Conservation (phyloP, 1,140 invertebrate genomes). For the Temnothorax longispinosus region DNA sequence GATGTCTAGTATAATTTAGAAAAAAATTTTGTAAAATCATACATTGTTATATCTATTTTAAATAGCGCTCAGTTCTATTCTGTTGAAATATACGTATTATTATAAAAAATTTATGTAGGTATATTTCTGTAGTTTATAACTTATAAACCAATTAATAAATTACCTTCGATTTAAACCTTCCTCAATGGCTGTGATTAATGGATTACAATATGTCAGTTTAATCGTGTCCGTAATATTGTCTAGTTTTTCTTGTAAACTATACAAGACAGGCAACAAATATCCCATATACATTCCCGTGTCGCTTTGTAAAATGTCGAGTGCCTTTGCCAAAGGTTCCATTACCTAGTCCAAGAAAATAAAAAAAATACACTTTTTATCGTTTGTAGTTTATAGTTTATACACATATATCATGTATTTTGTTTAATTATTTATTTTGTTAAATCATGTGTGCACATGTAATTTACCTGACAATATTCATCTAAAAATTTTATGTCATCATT, state of each 20-base stretch:
- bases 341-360: not conserved
- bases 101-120: too few species aligned
- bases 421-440: too few species aligned
- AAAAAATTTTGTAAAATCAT: too few species aligned
- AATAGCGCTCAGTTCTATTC: too few species aligned
- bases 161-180: slow-evolving; percentile 10
- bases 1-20: too few species aligned
- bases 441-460: not conserved
- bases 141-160: not conserved
- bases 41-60: too few species aligned
- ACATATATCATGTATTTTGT: not conserved
- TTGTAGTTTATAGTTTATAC: not conserved
- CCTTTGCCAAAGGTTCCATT: not conserved
- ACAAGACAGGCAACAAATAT: not conserved
- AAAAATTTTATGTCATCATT: not conserved
- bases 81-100: too few species aligned
- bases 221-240: not conserved
- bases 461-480: slow-evolving; percentile 27
- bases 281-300: not conserved
- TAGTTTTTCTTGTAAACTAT: not conserved
- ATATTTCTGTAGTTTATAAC: not conserved
- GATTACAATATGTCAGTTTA: not conserved
- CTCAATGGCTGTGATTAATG: not conserved
- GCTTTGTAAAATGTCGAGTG: not conserved
- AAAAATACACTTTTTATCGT: not conserved